A percentile compares a stretch with the other conserved stretches of the same genome.
phyloP scores from a whole-genome alignment of 2,113 vertebrate genomes.

The Pteropus alecto region DNA sequence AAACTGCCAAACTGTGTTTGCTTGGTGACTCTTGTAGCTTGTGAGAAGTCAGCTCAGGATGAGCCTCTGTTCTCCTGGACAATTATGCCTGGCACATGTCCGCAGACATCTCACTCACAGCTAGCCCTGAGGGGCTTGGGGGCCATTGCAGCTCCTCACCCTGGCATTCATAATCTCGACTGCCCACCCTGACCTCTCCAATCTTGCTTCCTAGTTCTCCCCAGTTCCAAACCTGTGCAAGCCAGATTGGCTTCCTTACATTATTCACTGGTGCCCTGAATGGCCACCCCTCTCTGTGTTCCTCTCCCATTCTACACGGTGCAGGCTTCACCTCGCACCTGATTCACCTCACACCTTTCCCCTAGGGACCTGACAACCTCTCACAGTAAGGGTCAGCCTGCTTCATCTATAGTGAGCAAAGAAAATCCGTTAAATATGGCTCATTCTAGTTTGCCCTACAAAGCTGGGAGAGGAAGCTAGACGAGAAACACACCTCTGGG shows the following conservation, averaged over 20 bases:
- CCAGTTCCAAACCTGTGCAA: background rate
- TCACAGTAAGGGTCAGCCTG: background rate
- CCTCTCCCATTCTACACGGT: background rate
- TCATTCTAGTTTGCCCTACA: background rate
- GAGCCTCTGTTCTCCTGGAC: background rate
- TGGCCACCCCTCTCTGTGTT: background rate
- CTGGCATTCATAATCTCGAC: background rate
- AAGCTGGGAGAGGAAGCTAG: background rate
- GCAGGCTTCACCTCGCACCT: background rate
- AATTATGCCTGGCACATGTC: background rate
- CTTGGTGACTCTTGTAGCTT: background rate
- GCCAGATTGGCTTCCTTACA: background rate
- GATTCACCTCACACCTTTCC: background rate
- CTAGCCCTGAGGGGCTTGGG: background rate
- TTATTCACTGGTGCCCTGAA: background rate
- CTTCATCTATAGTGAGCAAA: background rate
- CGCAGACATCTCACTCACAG: fast-evolving
- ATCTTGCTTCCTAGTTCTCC: background rate
- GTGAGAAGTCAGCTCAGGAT: background rate
- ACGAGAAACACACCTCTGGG: background rate
- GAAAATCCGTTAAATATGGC: background rate
- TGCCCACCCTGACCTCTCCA: background rate
- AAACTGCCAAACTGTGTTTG: slow-evolving; percentile 39
- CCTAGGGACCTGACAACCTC: background rate
- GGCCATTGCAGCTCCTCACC: background rate